Evolutionary conservation across 2,888 invertebrate species (phyloP).

Genomic region (Netelia inedita): DNA sequence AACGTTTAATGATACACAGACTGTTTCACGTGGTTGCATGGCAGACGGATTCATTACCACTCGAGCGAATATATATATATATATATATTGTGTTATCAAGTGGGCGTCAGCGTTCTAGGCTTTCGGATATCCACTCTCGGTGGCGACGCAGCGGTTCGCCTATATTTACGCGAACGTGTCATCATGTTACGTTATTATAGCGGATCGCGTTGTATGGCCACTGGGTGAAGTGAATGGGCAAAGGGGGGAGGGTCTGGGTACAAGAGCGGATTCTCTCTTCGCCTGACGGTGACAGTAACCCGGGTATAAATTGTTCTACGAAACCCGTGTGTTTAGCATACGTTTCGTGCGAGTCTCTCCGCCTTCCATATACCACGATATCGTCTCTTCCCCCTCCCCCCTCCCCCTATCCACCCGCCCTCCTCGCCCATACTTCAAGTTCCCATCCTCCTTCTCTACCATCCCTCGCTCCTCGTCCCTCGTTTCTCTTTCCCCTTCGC

Average conservation of each 20-base stretch:
- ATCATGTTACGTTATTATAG: slow-evolving; percentile 47
- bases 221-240: background rate
- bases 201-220: slow-evolving; percentile 14
- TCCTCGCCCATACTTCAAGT: background rate
- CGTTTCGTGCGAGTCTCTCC: slow-evolving; percentile 41
- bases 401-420: slow-evolving; percentile 5
- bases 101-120: slow-evolving; percentile 49
- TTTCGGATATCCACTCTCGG: slow-evolving; percentile 23
- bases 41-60: slow-evolving; percentile 56
- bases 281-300: slow-evolving; percentile 36
- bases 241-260: background rate
- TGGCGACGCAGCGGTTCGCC: slow-evolving; percentile 28
- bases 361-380: slow-evolving; percentile 59
- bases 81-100: slow-evolving; percentile 28
- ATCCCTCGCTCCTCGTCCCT: background rate
- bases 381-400: slow-evolving; percentile 12
- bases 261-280: slow-evolving; percentile 43
- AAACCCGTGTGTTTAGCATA: slow-evolving; percentile 53
- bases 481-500: slow-evolving; percentile 8
- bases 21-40: background rate
- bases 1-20: background rate
- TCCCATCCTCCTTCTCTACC: slow-evolving; percentile 32
- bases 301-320: slow-evolving; percentile 57
- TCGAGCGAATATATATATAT: slow-evolving; percentile 6
- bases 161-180: slow-evolving; percentile 50